Base-by-base conservation (phyloP, 2,888 invertebrate species). In the Arctia plantaginis region DNA sequence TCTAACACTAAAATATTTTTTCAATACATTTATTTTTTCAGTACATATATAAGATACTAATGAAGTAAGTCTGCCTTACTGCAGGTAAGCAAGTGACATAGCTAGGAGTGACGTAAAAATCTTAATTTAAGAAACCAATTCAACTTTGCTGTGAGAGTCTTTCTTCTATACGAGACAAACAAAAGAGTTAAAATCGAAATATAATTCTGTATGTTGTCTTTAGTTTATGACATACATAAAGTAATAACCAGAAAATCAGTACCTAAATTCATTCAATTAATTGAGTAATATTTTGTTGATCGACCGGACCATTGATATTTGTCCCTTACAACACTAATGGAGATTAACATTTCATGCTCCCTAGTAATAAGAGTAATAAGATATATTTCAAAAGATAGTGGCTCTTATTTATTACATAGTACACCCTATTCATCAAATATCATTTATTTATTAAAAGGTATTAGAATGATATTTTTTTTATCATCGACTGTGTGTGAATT, bases 341-440 rank as follows among this genome's bases (percentile, higher is more conserved):
- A 33, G 35, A 55, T 69, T 55, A 69, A 51, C 15, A 51, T 47
- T 67, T 67, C 33, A 47, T 47, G 23, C 0, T 7, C 67, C 44
- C 10, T 33, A n/a, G n/a, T 12, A 23, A 51, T 68, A 51, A 51
- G 15, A 47, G 51, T 68, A 69, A 69, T 69, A 59, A 69, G 27
- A 69, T 69, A 35, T 69, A 55, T 69, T 35, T 35, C n/a, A 69
- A 30, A 51, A 69, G n/a, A 69, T 35, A 62, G 62, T 30, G n/a
- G 35, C 8, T 35, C 35, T 69, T 69, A 35, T 55, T 55, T 69
- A 35, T 20, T 69, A 69, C 27, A 59, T 23, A 67, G 23, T 67
- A 27, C 35, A 39, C 23, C 41, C 39, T 30, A 47, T 67, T 33
- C 23, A 44, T 47, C 33, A 33, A 47, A 47, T 47, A 33, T 67